Conservation (phyloP, 2,113 vertebrate species). For the Heterocephalus glaber region DNA sequence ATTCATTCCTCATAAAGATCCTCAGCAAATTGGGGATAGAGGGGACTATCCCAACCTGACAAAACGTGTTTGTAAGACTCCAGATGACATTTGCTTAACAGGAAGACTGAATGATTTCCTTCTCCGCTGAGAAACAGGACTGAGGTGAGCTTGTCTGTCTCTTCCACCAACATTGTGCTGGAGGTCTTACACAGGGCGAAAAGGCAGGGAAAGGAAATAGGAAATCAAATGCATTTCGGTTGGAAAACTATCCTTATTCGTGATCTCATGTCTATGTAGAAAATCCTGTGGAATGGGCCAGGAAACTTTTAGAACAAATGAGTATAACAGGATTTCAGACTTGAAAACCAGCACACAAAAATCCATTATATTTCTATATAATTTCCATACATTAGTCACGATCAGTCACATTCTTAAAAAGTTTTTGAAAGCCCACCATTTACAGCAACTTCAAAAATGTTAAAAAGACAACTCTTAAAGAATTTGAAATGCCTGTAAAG, state of each 20-base stretch:
- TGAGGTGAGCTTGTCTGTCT: fast-evolving
- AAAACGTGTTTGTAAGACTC: background rate
- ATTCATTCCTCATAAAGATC: background rate
- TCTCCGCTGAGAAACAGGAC: background rate
- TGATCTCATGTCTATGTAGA: background rate
- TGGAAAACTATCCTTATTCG: background rate
- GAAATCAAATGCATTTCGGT: background rate
- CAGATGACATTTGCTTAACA: no score
- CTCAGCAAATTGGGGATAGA: background rate
- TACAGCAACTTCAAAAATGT: background rate
- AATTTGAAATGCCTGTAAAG: background rate
- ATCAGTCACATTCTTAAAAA: background rate
- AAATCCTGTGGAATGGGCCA: background rate
- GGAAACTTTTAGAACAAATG: background rate
- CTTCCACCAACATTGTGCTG: background rate
- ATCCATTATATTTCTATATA: background rate
- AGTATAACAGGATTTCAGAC: background rate
- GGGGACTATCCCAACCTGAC: background rate
- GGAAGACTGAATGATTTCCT: background rate
- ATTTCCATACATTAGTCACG: background rate
- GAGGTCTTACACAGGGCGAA: fast-evolving
- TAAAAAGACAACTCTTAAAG: background rate
- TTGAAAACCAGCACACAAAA: background rate
- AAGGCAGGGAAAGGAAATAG: background rate
- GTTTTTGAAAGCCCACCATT: background rate